Evolutionary conservation across 2,797 vertebrate species (phyloP).

Genomic region (Silurus lanzhouensis): DNA sequence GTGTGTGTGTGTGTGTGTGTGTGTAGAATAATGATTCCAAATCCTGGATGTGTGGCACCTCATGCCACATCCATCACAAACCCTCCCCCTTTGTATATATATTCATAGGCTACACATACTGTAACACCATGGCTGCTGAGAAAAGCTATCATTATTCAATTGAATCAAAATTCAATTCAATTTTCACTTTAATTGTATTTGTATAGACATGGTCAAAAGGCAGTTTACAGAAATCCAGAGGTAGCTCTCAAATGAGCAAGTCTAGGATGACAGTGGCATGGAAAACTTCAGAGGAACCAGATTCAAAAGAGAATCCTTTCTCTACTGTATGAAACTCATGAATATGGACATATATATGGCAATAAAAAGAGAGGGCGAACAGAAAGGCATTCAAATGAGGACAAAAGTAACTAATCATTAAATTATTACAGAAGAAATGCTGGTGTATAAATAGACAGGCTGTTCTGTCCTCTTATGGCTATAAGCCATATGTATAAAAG

Average conservation of each 20-base stretch:
- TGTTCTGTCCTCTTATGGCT: not conserved
- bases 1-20: not conserved
- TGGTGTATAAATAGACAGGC: not conserved
- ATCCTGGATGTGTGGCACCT: slow-evolving; percentile 31
- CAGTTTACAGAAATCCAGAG: not conserved
- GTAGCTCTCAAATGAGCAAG: not conserved
- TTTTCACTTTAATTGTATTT: not conserved
- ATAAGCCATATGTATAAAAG: not conserved
- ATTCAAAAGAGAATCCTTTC: not conserved
- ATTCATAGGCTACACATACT: slow-evolving; percentile 4
- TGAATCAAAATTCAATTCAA: not conserved
- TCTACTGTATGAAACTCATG: not conserved
- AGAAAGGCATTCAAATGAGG: not conserved
- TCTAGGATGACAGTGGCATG: not conserved
- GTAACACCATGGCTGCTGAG: not conserved
- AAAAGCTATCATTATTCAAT: not conserved
- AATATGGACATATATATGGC: not conserved
- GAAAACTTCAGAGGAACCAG: not conserved
- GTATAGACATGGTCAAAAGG: not conserved
- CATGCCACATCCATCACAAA: slow-evolving; percentile 46
- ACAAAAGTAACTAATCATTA: not conserved
- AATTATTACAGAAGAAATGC: not conserved
- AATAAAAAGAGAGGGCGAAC: not conserved
- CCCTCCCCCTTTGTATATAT: slow-evolving; percentile 10
- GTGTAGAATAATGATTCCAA: slow-evolving; percentile 34